phyloP scores from a whole-genome alignment of 2,888 invertebrate genomes.

The Drosophila bunnanda region DNA sequence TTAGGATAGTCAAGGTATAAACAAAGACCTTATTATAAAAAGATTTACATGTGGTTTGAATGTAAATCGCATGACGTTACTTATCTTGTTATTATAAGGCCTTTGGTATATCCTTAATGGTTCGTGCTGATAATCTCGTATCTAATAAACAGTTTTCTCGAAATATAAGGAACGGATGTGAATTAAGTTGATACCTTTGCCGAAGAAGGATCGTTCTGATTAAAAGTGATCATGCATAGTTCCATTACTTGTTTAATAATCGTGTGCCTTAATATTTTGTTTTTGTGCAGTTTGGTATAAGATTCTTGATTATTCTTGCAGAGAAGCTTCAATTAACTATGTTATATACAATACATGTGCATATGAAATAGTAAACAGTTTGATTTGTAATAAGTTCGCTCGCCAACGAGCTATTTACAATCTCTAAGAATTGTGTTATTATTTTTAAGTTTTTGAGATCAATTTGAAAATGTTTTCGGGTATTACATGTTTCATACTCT shows the following conservation, averaged over 20 bases:
- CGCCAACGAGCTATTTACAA: conserved; percentile 11
- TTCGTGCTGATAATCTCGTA: conserved; percentile 34
- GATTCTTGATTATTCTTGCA: conserved; percentile 43
- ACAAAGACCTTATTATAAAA: not conserved
- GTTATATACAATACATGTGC: conserved; percentile 25
- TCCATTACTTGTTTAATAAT: conserved; percentile 47
- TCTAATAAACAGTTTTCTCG: conserved; percentile 12
- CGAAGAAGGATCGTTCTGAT: conserved; percentile 14
- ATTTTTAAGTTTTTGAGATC: conserved; percentile 58
- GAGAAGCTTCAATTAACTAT: conserved; percentile 13
- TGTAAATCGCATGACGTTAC: too few relatives aligned
- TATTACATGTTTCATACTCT: conserved; percentile 26
- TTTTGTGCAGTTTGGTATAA: conserved; percentile 44
- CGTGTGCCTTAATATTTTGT: conserved; percentile 17
- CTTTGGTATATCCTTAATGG: not conserved
- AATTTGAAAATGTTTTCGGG: conserved; percentile 60
- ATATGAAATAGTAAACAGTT: conserved; percentile 10
- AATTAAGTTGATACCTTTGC: not conserved
- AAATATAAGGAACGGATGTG: conserved; percentile 1
- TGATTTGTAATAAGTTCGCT: conserved; percentile 3
- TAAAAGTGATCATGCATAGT: conserved; percentile 51
- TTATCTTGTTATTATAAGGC: not conserved
- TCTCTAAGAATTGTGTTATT: conserved; percentile 14
- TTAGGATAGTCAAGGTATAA: conserved; percentile 4
- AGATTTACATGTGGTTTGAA: not conserved